A percentile compares a stretch with the other conserved stretches of the same genome.
These are phyloP conservation scores for Diaperis boleti DNA, from an alignment of 2,888 invertebrate species.

Conservation along the genomic window DNA sequence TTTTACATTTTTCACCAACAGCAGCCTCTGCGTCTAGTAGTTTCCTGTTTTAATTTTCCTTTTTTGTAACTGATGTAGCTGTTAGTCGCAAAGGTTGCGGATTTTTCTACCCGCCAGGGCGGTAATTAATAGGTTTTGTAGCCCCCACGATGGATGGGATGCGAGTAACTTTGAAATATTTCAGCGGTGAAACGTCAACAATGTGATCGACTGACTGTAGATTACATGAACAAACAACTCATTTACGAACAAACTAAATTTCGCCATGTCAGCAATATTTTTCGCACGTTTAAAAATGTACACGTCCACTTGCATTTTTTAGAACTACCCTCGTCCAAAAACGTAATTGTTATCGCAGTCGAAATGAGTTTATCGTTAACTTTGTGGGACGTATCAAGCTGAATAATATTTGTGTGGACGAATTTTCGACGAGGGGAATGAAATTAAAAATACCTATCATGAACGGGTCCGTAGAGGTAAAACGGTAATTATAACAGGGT, in stretches of 20 bases:
- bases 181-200: slow-evolving; percentile 39
- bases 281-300: slow-evolving; percentile 21
- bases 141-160: slow-evolving; percentile 13
- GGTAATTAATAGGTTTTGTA: slow-evolving; percentile 31
- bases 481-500: slow-evolving; percentile 9
- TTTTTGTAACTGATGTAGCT: neutral
- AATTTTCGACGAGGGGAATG: neutral
- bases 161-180: slow-evolving; percentile 32
- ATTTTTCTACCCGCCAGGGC: slow-evolving; percentile 14
- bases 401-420: slow-evolving; percentile 3
- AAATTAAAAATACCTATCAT: slow-evolving; percentile 3
- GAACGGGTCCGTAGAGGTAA: neutral
- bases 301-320: slow-evolving; percentile 13
- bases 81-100: neutral
- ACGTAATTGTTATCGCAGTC: neutral
- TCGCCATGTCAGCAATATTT: slow-evolving; percentile 47
- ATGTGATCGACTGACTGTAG: slow-evolving; percentile 48
- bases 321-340: neutral
- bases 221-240: slow-evolving; percentile 57
- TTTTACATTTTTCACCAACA: neutral
- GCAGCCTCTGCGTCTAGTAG: neutral
- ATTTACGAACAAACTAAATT: slow-evolving; percentile 57
- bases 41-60: neutral
- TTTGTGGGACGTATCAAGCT: slow-evolving; percentile 4
- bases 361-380: slow-evolving; percentile 5